Base-by-base conservation (phyloP, 1,140 invertebrate genomes). In the Phenacoccus solenopsis region DNA sequence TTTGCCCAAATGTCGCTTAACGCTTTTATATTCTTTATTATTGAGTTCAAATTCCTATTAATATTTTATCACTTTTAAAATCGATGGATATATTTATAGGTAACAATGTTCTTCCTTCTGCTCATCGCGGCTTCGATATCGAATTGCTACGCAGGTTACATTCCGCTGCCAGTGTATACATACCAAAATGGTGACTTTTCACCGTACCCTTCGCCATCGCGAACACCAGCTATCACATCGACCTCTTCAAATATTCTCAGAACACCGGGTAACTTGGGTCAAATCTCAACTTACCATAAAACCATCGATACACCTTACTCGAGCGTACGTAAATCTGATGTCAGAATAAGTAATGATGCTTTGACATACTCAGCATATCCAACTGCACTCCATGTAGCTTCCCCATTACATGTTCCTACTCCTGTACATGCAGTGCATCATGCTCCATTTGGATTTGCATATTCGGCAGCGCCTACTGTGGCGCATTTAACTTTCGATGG, bases 291-390 rank as follows among this genome's bases (percentile, higher is more conserved):
- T 72, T 76, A 77, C 76, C 72, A 73, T 73, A 78, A 78, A 74
- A 75, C 76, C 70, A 73, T 77, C 73, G 76, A 77, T 71, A 78
- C 77, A 59, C 76, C 79, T 2, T 77, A 75, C 75, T 75, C 77
- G 72, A 75, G 73, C 71, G 76, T 79, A 61, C 74, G 75, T 64
- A 79, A 79, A 72, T 74, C 74, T 70, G 79, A 80, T 73, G 76
- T 77, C 68, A 74, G 78, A 27, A 74, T 78, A 27, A 78, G 75
- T 75, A 79, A 79, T 75, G 74, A 76, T 70, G 74, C 32, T 13
- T 32, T 35, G n/a, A 59, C n/a, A n/a, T 49, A 49, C 20, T 4
- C 38, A n/a, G 20, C 38, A 3, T 49, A 49, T 70, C 59, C 69
- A 71, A 38, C 32, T 56, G 38, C 69, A 30, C 22, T 38, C 27